Base-by-base conservation (phyloP, 1,140 invertebrate genomes). In the Caenorhabditis briggsae region DNA sequence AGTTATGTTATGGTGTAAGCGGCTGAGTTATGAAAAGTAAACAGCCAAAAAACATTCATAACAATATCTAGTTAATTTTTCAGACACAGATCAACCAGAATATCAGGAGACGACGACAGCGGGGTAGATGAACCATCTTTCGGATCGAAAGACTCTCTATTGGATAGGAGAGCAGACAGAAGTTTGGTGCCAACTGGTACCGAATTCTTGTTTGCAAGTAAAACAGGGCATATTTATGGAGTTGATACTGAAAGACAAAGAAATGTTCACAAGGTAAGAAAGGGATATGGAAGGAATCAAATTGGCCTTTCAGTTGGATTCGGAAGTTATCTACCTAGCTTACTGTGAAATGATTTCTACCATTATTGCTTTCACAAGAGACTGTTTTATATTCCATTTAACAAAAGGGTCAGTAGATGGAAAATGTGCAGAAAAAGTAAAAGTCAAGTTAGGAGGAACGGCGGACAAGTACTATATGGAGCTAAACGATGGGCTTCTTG, bases 401-500 rank as follows among this genome's bases (percentile, higher is more conserved):
- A 46, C 33, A 9, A 78, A 78, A 23, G 70, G 85, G 25, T 48
- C 33, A 12, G 33, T 46, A 23, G 59, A 59, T 41, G 20, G 53
- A 82, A n/a, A 43, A 83, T 82, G 74, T 43, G 43, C 43, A 48
- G 74, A 58, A 56, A 46, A n/a, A 56, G 85, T 83, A 23, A 86
- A 70, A 23, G 85, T 86, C 5, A 86, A 86, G 61, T 43, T 86
- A 2, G 55, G 55, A 5, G 85, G 85, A 46, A 82, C 61, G 56
- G 8, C 70, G 14, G 85, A 82, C 14, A 82, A 43, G 33, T 86
- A 86, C 23, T 53, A 46, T 23, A 33, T 86, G n/a, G 48, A 78
- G 12, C 25, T 86, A n/a, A 48, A 70, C n/a, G 85, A 86, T 33
- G 74, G 58, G 25, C 16, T 93, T 43, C 83, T 91, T 12, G 89